Evolutionary conservation across 2,888 invertebrate genomes (phyloP).

Genomic region (Mystacides longicornis): DNA sequence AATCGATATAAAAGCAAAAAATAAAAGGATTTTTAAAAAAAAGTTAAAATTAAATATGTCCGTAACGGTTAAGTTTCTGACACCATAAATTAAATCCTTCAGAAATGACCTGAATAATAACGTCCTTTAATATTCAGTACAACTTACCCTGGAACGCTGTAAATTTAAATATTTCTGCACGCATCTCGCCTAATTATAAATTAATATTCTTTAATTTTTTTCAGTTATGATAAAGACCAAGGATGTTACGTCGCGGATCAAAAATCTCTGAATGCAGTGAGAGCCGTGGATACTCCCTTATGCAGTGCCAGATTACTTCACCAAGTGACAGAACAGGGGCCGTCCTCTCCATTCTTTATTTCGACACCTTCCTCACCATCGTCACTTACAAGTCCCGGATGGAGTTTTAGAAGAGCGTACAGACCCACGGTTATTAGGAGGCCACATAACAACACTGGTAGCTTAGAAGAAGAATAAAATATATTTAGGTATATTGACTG

Average conservation of each 20-base stretch:
- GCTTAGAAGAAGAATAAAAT: too few species aligned
- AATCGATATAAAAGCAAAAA: too few species aligned
- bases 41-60: too few species aligned
- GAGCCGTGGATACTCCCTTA: slow-evolving; percentile 63
- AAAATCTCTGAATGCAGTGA: slow-evolving; percentile 56
- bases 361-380: slow-evolving; percentile 17
- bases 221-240: slow-evolving; percentile 49
- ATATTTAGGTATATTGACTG: too few species aligned
- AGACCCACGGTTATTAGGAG: background rate
- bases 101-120: too few species aligned
- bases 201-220: slow-evolving; percentile 16
- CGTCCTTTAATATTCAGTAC: too few species aligned
- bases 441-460: background rate
- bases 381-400: slow-evolving; percentile 9
- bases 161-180: too few species aligned
- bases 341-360: slow-evolving; percentile 18
- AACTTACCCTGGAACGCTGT: too few species aligned
- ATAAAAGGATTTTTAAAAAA: too few species aligned
- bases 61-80: too few species aligned
- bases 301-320: slow-evolving; percentile 69
- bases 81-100: too few species aligned
- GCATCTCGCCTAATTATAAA: too few species aligned
- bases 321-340: slow-evolving; percentile 31
- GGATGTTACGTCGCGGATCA: slow-evolving; percentile 55
- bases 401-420: slow-evolving; percentile 13